Conservation (phyloP, 2,113 vertebrate species). For the Leuciscus idus region DNA sequence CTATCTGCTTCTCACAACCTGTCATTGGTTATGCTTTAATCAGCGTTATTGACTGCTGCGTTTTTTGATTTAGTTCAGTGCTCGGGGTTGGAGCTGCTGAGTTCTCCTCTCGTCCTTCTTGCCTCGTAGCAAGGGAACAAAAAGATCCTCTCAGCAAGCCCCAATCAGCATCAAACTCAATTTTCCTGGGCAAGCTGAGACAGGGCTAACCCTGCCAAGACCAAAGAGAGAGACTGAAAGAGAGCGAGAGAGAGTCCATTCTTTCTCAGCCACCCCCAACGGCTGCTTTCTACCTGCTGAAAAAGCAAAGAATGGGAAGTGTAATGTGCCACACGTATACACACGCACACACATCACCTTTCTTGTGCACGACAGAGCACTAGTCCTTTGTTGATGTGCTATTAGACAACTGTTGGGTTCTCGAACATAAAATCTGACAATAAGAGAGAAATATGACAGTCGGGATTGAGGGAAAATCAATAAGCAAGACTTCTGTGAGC, state of each 20-base stretch:
- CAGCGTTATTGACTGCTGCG: conserved; percentile 42
- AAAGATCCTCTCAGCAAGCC: conserved; percentile 42
- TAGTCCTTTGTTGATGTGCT: conserved; percentile 37
- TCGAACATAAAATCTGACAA: conserved; percentile 72
- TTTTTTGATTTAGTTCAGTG: conserved; percentile 40
- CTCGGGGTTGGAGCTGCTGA: conserved; percentile 2
- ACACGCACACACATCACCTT: conserved; percentile 9
- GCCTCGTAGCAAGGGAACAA: conserved; percentile 31
- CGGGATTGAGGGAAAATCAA: conserved; percentile 59
- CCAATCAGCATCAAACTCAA: conserved; percentile 49
- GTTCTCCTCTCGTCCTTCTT: background rate
- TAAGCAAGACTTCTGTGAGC: conserved; percentile 61
- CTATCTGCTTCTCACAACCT: background rate
- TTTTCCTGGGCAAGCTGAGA: conserved; percentile 47
- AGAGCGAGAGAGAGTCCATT: conserved; percentile 24
- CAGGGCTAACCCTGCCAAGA: conserved; percentile 39
- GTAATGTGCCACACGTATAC: conserved; percentile 11
- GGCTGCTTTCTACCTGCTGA: conserved; percentile 50
- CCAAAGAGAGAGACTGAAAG: conserved; percentile 4
- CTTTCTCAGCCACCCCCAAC: conserved; percentile 41
- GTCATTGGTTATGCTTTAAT: conserved; percentile 39
- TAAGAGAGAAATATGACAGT: conserved; percentile 60
- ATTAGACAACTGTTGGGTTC: conserved; percentile 68
- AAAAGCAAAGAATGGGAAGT: background rate
- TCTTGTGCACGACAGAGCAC: background rate